Conservation (phyloP, 2,113 vertebrate genomes). For the Irena cyanogastra region DNA sequence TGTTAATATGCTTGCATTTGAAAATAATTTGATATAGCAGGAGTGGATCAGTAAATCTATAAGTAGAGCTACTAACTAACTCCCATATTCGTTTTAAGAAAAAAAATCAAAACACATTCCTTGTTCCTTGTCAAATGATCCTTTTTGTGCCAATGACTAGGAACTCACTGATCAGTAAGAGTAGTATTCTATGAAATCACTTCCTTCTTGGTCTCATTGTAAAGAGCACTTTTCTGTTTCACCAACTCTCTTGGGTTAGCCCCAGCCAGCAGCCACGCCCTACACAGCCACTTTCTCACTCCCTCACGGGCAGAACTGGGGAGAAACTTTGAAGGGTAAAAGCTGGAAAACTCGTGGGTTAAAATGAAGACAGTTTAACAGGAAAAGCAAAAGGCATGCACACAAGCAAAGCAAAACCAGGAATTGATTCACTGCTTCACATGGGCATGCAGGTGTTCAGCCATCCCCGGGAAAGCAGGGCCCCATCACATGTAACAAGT, state of each 20-base stretch:
- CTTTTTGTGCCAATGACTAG: not conserved
- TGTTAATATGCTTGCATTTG: not conserved
- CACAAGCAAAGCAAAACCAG: not conserved
- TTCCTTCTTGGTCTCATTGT: not conserved
- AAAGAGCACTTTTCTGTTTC: not conserved
- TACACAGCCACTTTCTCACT: rapidly evolving
- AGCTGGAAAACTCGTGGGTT: not conserved
- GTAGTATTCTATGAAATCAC: not conserved
- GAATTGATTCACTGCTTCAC: not conserved
- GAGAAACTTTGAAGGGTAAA: not conserved
- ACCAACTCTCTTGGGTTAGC: not conserved
- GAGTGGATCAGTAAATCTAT: not conserved
- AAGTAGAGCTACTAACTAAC: not conserved
- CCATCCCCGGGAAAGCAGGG: not conserved
- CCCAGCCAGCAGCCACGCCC: not conserved
- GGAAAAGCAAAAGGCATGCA: not conserved
- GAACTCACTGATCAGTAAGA: not conserved
- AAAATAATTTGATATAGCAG: not conserved
- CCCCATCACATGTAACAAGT: not conserved
- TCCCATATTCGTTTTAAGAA: not conserved
- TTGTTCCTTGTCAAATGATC: not conserved
- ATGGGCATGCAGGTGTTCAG: not conserved
- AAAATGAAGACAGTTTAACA: not conserved
- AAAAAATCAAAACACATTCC: not conserved
- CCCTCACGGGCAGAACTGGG: too few relatives aligned